Conservation (phyloP, 2,888 invertebrate species). For the Galerucella calmariensis region DNA sequence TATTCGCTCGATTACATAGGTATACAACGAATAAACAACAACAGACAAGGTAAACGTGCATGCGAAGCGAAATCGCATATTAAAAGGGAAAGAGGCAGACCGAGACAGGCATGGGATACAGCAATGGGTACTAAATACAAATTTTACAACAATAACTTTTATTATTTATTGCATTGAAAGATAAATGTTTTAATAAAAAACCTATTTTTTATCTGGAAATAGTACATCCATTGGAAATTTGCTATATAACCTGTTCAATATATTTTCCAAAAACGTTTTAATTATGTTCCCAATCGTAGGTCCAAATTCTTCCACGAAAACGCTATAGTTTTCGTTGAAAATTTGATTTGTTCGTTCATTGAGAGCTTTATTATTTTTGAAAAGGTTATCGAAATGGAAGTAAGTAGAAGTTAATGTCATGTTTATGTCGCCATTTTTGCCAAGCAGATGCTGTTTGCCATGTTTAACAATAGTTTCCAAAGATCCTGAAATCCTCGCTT, state of each 20-base stretch:
- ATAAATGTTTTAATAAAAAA: too few relatives aligned
- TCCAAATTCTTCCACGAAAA: conserved; percentile 73
- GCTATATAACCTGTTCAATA: background rate
- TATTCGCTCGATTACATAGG: too few relatives aligned
- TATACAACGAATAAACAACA: too few relatives aligned
- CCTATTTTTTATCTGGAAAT: conserved; percentile 14
- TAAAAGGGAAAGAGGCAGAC: too few relatives aligned
- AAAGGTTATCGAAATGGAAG: conserved; percentile 74
- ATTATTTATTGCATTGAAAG: too few relatives aligned
- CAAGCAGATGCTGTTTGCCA: background rate
- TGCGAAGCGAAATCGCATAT: too few relatives aligned
- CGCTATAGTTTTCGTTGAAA: conserved; percentile 78
- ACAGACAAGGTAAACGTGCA: too few relatives aligned
- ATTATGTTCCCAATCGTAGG: conserved; percentile 72
- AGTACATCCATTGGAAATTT: conserved; percentile 10
- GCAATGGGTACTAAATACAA: too few relatives aligned
- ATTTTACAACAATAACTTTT: too few relatives aligned
- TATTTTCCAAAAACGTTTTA: conserved; percentile 64
- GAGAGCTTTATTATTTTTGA: conserved; percentile 70
- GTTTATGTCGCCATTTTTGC: background rate
- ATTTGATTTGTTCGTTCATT: conserved; percentile 76
- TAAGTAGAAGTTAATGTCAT: conserved; percentile 60
- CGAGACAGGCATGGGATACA: too few relatives aligned
- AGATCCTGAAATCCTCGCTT: background rate
- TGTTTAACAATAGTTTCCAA: conserved; percentile 1